phyloP scores from a whole-genome alignment of 2,797 vertebrate species.

The Phataginus tricuspis region DNA sequence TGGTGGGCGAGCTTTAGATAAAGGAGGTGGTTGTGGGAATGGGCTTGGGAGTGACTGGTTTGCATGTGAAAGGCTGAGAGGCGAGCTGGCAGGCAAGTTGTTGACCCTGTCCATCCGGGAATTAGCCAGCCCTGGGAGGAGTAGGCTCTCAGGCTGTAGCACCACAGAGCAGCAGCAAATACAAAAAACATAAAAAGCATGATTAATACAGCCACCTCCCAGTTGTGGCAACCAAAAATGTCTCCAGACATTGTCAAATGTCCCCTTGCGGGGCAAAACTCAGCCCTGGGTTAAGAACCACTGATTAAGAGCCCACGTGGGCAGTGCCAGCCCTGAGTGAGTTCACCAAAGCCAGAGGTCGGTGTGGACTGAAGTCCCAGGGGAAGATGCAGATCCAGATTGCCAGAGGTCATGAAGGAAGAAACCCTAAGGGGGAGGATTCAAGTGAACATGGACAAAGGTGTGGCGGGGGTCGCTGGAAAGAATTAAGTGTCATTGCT shows the following conservation, averaged over 20 bases:
- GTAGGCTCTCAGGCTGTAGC: not conserved
- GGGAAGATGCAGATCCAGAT: too few relatives aligned
- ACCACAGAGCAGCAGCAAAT: not conserved
- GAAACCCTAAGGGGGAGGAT: not conserved
- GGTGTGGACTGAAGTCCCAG: accelerated
- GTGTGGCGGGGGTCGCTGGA: too few relatives aligned
- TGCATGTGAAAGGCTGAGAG: not conserved
- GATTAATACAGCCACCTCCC: not conserved
- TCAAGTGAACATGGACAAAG: not conserved
- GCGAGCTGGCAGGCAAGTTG: not conserved
- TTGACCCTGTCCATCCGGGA: not conserved
- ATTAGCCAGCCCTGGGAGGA: not conserved
- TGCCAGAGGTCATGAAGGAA: not conserved
- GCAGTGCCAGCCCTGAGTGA: not conserved
- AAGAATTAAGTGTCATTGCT: not conserved
- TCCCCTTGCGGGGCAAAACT: not conserved
- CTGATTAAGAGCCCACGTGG: not conserved
- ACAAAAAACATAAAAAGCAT: not conserved
- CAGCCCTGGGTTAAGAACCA: not conserved
- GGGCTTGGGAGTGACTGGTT: not conserved
- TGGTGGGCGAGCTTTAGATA: not conserved
- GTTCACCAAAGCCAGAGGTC: not conserved
- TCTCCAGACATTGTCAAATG: not conserved
- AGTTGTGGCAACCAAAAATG: not conserved
- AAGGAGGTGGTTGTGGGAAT: too few relatives aligned